These are phyloP conservation scores for Thalassarche chlororhynchos DNA, from an alignment of 2,113 vertebrate genomes.

Conservation along the genomic window DNA sequence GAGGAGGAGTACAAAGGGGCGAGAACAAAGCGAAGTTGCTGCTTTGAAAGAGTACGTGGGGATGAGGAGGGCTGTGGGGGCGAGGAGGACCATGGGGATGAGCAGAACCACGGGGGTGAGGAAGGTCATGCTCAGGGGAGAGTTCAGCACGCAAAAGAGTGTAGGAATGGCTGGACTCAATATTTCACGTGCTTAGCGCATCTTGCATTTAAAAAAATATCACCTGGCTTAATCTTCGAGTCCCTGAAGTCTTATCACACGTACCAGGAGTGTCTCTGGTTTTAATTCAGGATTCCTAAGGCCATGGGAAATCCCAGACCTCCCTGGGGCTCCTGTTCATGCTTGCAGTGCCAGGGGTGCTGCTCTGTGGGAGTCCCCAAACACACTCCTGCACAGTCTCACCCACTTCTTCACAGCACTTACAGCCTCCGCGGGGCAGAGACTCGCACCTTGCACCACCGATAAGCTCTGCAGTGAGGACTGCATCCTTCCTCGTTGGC, in stretches of 20 bases:
- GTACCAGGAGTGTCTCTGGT: not conserved
- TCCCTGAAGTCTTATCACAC: not conserved
- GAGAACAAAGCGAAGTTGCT: not conserved
- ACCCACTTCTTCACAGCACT: not conserved
- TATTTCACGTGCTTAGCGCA: not conserved
- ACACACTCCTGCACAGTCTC: not conserved
- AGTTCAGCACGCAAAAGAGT: not conserved
- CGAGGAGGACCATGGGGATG: not conserved
- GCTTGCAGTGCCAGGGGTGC: not conserved
- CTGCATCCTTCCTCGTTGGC: fast-evolving
- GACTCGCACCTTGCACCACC: too few species aligned
- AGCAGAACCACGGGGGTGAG: not conserved
- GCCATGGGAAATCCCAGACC: not conserved
- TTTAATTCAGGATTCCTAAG: not conserved
- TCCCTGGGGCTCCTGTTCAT: not conserved
- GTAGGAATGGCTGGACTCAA: not conserved
- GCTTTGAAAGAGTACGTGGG: not conserved
- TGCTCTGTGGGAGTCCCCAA: not conserved
- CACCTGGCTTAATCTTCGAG: not conserved
- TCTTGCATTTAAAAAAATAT: not conserved
- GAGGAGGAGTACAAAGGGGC: not conserved
- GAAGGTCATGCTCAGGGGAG: not conserved
- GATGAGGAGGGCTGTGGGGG: not conserved
- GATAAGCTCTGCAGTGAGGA: not conserved
- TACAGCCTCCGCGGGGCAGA: not conserved